These are phyloP conservation scores for Platanista minor DNA, from an alignment of 2,113 vertebrate genomes.

Conservation along the genomic window DNA sequence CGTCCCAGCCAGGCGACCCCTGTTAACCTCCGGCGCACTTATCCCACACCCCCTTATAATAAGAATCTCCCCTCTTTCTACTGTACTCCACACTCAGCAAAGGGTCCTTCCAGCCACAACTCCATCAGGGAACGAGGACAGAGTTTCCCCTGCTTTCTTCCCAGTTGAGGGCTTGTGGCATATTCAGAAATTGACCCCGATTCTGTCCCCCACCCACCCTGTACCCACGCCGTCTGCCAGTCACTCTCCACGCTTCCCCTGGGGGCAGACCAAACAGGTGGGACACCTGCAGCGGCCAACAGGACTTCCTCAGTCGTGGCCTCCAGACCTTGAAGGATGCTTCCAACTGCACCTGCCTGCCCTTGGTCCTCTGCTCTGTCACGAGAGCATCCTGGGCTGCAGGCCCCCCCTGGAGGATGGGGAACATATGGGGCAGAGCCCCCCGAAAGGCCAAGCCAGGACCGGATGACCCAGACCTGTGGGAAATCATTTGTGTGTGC, in stretches of 20 bases:
- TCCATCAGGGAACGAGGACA: background rate
- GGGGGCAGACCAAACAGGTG: accelerated
- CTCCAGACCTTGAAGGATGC: accelerated
- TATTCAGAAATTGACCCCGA: background rate
- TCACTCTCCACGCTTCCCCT: accelerated
- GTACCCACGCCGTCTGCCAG: accelerated
- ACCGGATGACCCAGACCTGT: accelerated
- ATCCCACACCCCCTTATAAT: accelerated
- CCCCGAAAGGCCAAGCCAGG: accelerated
- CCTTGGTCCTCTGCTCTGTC: accelerated
- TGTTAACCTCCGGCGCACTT: background rate
- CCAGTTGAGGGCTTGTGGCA: background rate
- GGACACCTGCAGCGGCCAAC: accelerated
- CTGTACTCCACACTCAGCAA: accelerated
- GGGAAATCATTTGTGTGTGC: accelerated
- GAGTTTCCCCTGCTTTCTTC: accelerated
- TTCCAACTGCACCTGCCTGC: accelerated
- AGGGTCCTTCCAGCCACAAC: no score
- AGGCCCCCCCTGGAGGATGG: accelerated
- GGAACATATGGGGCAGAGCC: accelerated
- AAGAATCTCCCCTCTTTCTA: accelerated
- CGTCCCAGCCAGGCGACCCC: accelerated
- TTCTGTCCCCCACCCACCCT: no score
- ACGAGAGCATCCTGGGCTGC: accelerated
- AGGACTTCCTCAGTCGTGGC: accelerated